Evolutionary conservation across 2,113 vertebrate genomes (phyloP).

Genomic region (Sinocyclocheilus rhinocerous): DNA sequence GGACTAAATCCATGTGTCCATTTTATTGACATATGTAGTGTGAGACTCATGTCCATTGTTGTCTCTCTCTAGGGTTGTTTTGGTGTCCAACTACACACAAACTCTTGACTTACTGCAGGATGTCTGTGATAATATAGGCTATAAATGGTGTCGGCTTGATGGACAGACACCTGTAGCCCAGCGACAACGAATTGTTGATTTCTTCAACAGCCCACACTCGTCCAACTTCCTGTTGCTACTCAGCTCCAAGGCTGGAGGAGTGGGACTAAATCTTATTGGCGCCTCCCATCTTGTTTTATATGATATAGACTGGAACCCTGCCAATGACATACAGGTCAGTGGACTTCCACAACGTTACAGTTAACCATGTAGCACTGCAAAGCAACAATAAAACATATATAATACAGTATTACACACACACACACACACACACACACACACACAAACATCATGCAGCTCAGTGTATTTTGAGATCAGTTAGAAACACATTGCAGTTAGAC

Average conservation of each 20-base stretch:
- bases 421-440: too few species aligned
- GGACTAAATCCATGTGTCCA: not conserved
- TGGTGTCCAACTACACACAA: slow-evolving; percentile 95
- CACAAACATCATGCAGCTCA: not conserved
- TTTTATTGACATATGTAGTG: not conserved
- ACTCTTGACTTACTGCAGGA: slow-evolving; percentile 89
- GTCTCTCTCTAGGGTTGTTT: slow-evolving; percentile 80
- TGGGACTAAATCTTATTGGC: slow-evolving; percentile 93
- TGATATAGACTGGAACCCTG: slow-evolving; percentile 99
- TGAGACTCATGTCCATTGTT: not conserved
- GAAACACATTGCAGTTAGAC: too few species aligned
- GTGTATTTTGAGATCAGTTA: not conserved
- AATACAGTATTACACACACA: not conserved
- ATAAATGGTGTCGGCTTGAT: slow-evolving; percentile 88
- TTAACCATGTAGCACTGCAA: not conserved
- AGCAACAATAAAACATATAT: not conserved
- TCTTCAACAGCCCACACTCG: slow-evolving; percentile 87
- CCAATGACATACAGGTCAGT: slow-evolving; percentile 95
- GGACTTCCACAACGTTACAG: not conserved
- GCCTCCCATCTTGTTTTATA: slow-evolving; percentile 95
- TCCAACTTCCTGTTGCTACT: slow-evolving; percentile 88
- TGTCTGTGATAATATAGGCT: slow-evolving; percentile 79
- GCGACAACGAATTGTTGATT: slow-evolving; percentile 90
- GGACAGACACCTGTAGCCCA: slow-evolving; percentile 90
- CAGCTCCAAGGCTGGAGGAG: slow-evolving; percentile 97